Base-by-base conservation (phyloP, 1,140 invertebrate genomes). In the Lysiphlebus fabarum region DNA sequence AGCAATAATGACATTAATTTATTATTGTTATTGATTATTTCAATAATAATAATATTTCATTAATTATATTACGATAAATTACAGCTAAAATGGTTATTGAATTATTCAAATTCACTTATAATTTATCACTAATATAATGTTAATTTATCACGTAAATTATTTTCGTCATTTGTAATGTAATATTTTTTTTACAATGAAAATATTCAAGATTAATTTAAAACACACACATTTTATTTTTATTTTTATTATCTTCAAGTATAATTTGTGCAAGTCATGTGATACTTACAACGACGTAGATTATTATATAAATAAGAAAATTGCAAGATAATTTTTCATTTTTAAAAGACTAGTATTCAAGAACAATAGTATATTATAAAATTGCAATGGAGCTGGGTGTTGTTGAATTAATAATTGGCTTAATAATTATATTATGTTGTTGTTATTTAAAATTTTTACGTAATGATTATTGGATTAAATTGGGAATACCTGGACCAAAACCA, bases 401-500 rank as follows among this genome's bases (percentile, higher is more conserved):
- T 12, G 33, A 49, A 33, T 26, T 26, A 2, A 3, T 11, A 26
- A 7, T 49, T 10, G 33, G 11, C 47, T 7, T 49, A 4, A 7
- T 1, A 4, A 8, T 49, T 33, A 2, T 49, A 1, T 11, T 49
- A 26, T 1, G 5, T 14, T 36, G n/a, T 36, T 53, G 14, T 53
- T 38, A 38, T 38, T 37, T 37, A 1, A 38, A 38, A 7, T 66
- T 58, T 6, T 64, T 58, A 47, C 67, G 61, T n/a, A 65, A 60
- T 49, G 62, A 64, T 51, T 80, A 81, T 59, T 83, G 80, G 79
- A 55, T 64, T 43, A 57, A 70, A 4, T 65, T 63, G 59, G 71
- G 73, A 7, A 70, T 82, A 0, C 65, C 69, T 49, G 73, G 79
- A 58, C 66, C 73, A 10, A 69, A 63, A n/a, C 77, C 80, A 0